phyloP scores from a whole-genome alignment of 1,140 invertebrate genomes.

The Drosophila ficusphila region DNA sequence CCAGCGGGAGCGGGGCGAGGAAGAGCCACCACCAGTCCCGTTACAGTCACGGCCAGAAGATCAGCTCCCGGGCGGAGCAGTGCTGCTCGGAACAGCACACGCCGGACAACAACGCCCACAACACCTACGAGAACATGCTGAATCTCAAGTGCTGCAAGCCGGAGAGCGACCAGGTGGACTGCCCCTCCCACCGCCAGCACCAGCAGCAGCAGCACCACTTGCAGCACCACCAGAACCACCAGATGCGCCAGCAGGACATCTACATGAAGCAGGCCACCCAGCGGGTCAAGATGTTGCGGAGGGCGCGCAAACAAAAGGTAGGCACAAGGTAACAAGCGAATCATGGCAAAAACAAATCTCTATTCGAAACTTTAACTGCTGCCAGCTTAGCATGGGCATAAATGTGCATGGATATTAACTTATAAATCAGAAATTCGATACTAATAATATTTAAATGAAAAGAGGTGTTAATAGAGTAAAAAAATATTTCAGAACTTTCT shows the following conservation, averaged over 20 bases:
- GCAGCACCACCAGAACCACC: constrained; percentile 48
- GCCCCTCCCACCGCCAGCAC: constrained; percentile 33
- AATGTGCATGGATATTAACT: background rate
- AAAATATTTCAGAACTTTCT: too few relatives aligned
- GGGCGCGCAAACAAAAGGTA: constrained; percentile 83
- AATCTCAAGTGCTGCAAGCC: constrained; percentile 77
- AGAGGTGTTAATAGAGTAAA: background rate
- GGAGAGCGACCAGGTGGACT: constrained; percentile 48
- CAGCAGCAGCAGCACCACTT: too few relatives aligned
- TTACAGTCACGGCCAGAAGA: constrained; percentile 62
- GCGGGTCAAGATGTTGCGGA: constrained; percentile 78
- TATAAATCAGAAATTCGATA: background rate
- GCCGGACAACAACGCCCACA: constrained; percentile 70
- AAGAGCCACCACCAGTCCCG: constrained; percentile 50
- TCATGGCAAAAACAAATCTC: constrained; percentile 42
- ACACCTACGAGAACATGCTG: constrained; percentile 78
- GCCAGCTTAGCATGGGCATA: background rate
- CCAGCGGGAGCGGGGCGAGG: constrained; percentile 48
- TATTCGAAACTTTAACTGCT: constrained; percentile 12
- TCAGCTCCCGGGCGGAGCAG: constrained; percentile 66
- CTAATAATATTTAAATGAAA: background rate
- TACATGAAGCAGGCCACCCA: constrained; percentile 83
- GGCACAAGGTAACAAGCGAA: constrained; percentile 50
- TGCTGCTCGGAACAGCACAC: constrained; percentile 61
- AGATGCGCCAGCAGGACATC: constrained; percentile 67